Evolutionary conservation across 2,888 invertebrate species (phyloP), one percentile per base, ranked within the genome.

Genomic region (Blomia tropicalis): DNA sequence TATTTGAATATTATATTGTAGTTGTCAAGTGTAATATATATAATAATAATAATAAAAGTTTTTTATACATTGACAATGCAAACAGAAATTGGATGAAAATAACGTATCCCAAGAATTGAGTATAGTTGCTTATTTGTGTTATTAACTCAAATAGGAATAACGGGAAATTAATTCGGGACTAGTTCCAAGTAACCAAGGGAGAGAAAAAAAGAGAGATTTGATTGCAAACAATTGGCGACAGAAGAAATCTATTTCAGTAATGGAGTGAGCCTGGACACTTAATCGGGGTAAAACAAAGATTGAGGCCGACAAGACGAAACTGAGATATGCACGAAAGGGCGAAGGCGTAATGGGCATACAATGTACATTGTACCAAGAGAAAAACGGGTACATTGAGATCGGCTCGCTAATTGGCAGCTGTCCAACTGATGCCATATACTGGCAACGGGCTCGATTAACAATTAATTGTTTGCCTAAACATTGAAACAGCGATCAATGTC

Each of bases 351-450:
- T 36, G 36, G 36, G 7, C 36, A 17, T 36, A 17, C 36, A 36
- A 17, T 36, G 36, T 17, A 7, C 17, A 36, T 17, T 17, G 36
- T 11, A 17, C 36, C 7, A 19, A 47, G 22, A 11, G 51, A 7
- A 11, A 7, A 14, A 47, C 22, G 7, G 51, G 7, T 11, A 7
- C 22, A 22, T 47, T 47, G 51, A 11, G n/a, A 47, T 36, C 17
- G 36, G 36, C 36, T 7, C 36, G 17, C 51, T 47, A 47, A 47
- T 47, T 47, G 51, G 51, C 51, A 47, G 51, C 51, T 47, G 51
- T 47, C 51, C 51, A 27, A n/a, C 22, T 11, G 36, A 36, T n/a
- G n/a, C n/a, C n/a, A n/a, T n/a, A n/a, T n/a, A n/a, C n/a, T n/a
- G n/a, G 51, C n/a, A n/a, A 47, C 51, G 7, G 5, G 51, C 11